Evolutionary conservation across 2,888 invertebrate genomes (phyloP), one percentile per base, ranked within the genome.

Genomic region (Dexiosoma caninum): DNA sequence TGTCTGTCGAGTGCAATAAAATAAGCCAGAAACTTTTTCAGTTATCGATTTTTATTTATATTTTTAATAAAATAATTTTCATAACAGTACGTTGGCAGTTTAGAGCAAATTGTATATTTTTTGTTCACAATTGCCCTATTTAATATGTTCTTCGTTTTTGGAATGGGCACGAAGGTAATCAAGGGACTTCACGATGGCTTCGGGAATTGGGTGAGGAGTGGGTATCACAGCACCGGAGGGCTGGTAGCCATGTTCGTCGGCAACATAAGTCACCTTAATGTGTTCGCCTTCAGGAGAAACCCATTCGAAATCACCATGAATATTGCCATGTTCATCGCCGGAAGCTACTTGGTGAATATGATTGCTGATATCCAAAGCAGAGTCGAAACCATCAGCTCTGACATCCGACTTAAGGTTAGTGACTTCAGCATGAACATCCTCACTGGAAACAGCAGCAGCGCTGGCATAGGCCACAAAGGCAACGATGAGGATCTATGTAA

Each of bases 101-200:
- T 27, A 12, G 14, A 69, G 30, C 55, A 51, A 40, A 21, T n/a
- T n/a, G n/a, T n/a, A n/a, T 14, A 1, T 16, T 7, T 30, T 6
- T 19, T n/a, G n/a, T 9, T 40, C 1, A 9, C 30, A 12, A 46
- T 21, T 3, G 9, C 7, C 14, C 60, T 44, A 53, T 27, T 64
- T 55, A 23, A 53, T 46, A 32, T 3, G 21, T 81, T 66, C 57
- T 7, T 81, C 82, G 27, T 83, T 74, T n/a, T 84, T 90, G 55
- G 88, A 86, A 83, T 91, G 91, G 51, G 88, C 87, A 83, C 85
- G 89, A 85, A 87, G 92, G 90, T 90, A 93, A 84, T 92, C 91
- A 32, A 93, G 84, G 12, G 85, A 60, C 51, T 83, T 83, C 9
- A 84, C 19, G 62, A 86, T 86, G 30, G 75, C 81, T 10, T 72